Evolutionary conservation across 1,140 invertebrate species (phyloP), one percentile per base, ranked within the genome.

Genomic region (Eumeta japonica): DNA sequence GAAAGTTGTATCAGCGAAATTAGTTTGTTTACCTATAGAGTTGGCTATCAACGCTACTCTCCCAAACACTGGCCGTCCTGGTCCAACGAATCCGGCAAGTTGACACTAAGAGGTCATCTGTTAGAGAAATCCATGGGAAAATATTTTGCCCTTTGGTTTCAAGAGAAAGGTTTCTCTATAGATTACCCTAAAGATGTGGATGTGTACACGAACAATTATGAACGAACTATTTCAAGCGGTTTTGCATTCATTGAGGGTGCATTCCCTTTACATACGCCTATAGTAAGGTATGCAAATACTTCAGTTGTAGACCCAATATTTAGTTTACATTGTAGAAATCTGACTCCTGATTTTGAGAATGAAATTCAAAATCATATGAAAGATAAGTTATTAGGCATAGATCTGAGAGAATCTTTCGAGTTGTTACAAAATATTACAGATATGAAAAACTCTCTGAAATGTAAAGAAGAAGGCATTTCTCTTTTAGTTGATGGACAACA

Each of bases 1-100:
- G 14, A 64, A 72, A 51, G 67, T 67, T 41, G 44, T 72, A 12
- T 46, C 64, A n/a, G 50, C 60, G 4, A 64, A 64, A 18, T 50
- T 67, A 51, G 57, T 43, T 46, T 65, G 31, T 36, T 51, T 15
- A 33, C 43, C 10, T 35, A 52, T 4, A 51, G n/a, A n/a, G n/a
- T n/a, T n/a, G n/a, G n/a, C n/a, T n/a, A n/a, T n/a, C n/a, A n/a
- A n/a, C n/a, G n/a, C n/a, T n/a, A n/a, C n/a, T n/a, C 52, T 1
- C 46, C 52, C 12, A 35, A 53, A 13, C n/a, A 44, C n/a, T 61
- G 52, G 42, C 51, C 55, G 4, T 30, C 35, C 29, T 64, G 61
- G 61, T 33, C 39, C 14, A 40, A 46, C 14, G 29, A 52, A 28
- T 18, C 45, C 15, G 52, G 48, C 10, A 30, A 45, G 24, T 41